Evolutionary conservation across 1,140 invertebrate genomes (phyloP).

Genomic region (Hydropsyche tenuis): DNA sequence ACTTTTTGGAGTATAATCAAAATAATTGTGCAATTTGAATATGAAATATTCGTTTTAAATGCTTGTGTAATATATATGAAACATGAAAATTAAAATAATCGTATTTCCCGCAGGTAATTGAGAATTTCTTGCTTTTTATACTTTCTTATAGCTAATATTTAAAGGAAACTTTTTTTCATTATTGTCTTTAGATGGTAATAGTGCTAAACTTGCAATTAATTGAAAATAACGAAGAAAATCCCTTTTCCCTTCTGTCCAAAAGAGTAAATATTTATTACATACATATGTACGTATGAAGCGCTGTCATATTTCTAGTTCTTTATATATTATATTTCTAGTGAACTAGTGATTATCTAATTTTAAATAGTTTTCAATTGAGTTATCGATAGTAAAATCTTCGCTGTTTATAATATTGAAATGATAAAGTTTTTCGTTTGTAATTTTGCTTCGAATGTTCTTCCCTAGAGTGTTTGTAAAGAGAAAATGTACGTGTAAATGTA

Average conservation of each 20-base stretch:
- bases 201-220: conserved; percentile 19
- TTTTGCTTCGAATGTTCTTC: conserved; percentile 7
- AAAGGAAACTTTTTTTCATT: neutral
- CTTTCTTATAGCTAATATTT: conserved; percentile 23
- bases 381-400: neutral
- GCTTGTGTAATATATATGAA: neutral
- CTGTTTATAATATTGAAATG: neutral
- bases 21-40: neutral
- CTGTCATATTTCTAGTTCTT: conserved; percentile 23
- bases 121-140: conserved; percentile 19
- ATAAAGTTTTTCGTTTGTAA: neutral
- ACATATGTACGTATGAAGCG: neutral
- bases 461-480: conserved; percentile 1
- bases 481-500: no score
- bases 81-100: conserved; percentile 2
- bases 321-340: conserved; percentile 30
- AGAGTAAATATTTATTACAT: conserved; percentile 22
- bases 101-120: neutral
- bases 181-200: conserved; percentile 22
- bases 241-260: conserved; percentile 41
- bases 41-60: neutral
- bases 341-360: conserved; percentile 11
- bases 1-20: neutral
- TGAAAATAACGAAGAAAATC: conserved; percentile 31
- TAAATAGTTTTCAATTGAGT: neutral